These are phyloP conservation scores for Thelaira solivaga DNA, from an alignment of 2,888 invertebrate species.

Conservation along the genomic window DNA sequence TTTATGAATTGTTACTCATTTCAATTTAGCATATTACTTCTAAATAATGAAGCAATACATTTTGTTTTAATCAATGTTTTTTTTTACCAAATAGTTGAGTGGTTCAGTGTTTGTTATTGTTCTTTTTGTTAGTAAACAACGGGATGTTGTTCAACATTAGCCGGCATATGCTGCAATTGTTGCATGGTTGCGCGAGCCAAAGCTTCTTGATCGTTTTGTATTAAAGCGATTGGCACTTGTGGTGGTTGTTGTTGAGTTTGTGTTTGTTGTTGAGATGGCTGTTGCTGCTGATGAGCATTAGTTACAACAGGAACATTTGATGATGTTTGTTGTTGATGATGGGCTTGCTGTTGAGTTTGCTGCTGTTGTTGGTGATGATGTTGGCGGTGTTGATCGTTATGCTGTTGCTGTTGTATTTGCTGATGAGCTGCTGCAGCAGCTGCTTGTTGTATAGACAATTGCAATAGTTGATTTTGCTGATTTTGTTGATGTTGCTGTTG, in stretches of 20 bases:
- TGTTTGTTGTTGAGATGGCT: constrained; percentile 63
- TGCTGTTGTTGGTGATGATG: constrained; percentile 68
- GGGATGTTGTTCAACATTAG: constrained; percentile 76
- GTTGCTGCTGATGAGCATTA: constrained; percentile 66
- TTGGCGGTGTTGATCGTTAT: constrained; percentile 71
- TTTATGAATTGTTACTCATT: too few species aligned
- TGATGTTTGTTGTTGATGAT: constrained; percentile 69
- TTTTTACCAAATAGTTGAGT: constrained; percentile 57
- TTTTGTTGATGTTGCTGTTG: constrained; percentile 70
- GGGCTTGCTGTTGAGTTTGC: constrained; percentile 67
- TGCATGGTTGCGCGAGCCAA: constrained; percentile 76
- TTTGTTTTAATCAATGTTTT: too few species aligned
- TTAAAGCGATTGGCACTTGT: constrained; percentile 75
- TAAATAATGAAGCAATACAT: too few species aligned
- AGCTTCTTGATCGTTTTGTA: constrained; percentile 74
- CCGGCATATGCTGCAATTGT: constrained; percentile 76
- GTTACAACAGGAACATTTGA: constrained; percentile 61
- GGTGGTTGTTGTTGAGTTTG: constrained; percentile 72
- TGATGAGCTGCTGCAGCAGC: constrained; percentile 67
- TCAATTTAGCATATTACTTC: too few species aligned
- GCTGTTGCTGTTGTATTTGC: constrained; percentile 70
- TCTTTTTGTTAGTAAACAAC: constrained; percentile 74
- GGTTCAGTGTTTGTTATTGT: constrained; percentile 34
- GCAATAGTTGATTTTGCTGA: constrained; percentile 68
- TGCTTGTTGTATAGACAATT: constrained; percentile 70